A percentile compares a stretch with the other conserved stretches of the same genome.
These are phyloP conservation scores for Cerastis rubricosa DNA, from an alignment of 2,888 invertebrate genomes.

Conservation along the genomic window DNA sequence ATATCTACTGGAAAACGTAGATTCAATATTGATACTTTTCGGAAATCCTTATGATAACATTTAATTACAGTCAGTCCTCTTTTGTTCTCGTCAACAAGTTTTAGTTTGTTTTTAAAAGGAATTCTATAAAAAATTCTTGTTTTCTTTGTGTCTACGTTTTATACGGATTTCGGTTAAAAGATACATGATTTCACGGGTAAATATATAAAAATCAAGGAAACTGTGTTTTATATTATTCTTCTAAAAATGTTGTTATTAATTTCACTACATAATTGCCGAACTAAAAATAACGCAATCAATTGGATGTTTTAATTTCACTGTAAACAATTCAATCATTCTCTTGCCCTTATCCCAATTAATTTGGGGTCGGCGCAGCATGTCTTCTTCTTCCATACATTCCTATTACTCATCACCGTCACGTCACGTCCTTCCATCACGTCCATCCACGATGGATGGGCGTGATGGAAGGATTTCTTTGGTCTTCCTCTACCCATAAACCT, in stretches of 20 bases:
- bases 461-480: too few relatives aligned
- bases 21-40: slow-evolving; percentile 1
- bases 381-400: too few relatives aligned
- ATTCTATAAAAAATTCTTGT: background rate
- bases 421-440: too few relatives aligned
- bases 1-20: background rate
- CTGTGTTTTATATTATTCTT: background rate
- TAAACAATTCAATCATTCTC: background rate
- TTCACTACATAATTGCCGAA: background rate
- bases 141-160: background rate
- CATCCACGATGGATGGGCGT: too few relatives aligned
- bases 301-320: background rate
- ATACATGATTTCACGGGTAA: background rate
- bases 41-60: background rate
- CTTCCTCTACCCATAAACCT: too few relatives aligned
- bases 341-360: too few relatives aligned
- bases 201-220: background rate
- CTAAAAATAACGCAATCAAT: background rate
- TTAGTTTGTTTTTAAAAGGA: background rate
- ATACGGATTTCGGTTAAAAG: background rate
- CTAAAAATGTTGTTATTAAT: background rate
- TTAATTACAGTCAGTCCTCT: background rate
- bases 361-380: too few relatives aligned
- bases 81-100: background rate
- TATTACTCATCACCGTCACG: too few relatives aligned